phyloP scores from a whole-genome alignment of 2,888 invertebrate species.

The Hirudinaria manillensis region DNA sequence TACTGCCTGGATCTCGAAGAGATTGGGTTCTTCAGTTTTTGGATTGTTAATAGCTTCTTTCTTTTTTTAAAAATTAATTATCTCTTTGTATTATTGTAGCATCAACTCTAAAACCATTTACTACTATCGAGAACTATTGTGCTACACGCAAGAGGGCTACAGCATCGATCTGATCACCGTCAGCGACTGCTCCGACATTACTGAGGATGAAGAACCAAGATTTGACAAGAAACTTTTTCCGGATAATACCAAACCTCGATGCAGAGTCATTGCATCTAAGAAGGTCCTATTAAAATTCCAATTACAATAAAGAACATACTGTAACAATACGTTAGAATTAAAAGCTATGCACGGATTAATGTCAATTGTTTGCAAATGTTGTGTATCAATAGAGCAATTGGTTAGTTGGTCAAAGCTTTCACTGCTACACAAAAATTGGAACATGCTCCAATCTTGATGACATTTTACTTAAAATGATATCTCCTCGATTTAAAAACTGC shows the following conservation, averaged over 20 bases:
- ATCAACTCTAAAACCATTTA: slow-evolving; percentile 60
- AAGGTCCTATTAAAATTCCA: slow-evolving; percentile 43
- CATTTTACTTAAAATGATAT: too few species aligned
- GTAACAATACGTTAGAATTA: too few species aligned
- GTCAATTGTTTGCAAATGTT: too few species aligned
- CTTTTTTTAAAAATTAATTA: neutral
- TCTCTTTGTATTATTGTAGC: neutral
- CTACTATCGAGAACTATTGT: slow-evolving; percentile 73
- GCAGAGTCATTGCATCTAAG: slow-evolving; percentile 64
- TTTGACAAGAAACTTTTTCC: slow-evolving; percentile 62
- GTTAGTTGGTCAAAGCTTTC: too few species aligned
- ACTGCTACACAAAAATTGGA: too few species aligned
- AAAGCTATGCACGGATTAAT: too few species aligned
- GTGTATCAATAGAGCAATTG: too few species aligned
- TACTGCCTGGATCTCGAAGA: slow-evolving; percentile 42
- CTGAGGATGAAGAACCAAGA: slow-evolving; percentile 65
- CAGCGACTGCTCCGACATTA: slow-evolving; percentile 72
- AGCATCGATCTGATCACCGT: slow-evolving; percentile 77
- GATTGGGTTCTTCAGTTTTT: slow-evolving; percentile 26
- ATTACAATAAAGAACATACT: neutral
- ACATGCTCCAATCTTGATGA: too few species aligned
- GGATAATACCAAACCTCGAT: slow-evolving; percentile 63
- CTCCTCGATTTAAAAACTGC: too few species aligned
- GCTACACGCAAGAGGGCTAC: slow-evolving; percentile 71
- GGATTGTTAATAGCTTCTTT: neutral